phyloP scores from a whole-genome alignment of 2,113 vertebrate species.

The Mus pahari region DNA sequence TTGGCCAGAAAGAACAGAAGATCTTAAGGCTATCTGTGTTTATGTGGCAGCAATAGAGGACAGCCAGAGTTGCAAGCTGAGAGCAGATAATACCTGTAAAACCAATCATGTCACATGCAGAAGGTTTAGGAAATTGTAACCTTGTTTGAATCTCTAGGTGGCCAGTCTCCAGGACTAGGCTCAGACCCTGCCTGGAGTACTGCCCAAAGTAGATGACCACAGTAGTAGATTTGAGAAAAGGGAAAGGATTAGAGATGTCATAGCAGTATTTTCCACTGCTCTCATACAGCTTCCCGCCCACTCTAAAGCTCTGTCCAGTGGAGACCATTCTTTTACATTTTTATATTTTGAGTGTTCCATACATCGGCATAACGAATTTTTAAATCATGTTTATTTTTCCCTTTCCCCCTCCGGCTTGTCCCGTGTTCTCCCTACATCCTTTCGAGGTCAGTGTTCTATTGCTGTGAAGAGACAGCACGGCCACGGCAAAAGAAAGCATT shows the following conservation, averaged over 20 bases:
- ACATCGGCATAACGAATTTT: not conserved
- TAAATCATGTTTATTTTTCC: not conserved
- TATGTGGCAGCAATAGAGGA: not conserved
- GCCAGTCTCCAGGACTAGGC: not conserved
- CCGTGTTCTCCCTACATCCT: not conserved
- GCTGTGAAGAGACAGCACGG: not conserved
- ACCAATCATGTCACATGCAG: not conserved
- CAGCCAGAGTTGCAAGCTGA: not conserved
- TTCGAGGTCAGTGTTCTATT: not conserved
- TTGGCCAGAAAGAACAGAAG: not conserved
- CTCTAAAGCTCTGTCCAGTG: not conserved
- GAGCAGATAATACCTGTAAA: not conserved
- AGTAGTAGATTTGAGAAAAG: not conserved
- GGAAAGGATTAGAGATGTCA: not conserved
- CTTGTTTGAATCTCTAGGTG: not conserved
- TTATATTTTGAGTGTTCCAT: not conserved
- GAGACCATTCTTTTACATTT: not conserved
- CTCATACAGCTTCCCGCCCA: not conserved
- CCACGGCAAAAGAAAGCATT: not conserved
- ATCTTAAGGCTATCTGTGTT: not conserved
- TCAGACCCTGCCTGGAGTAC: not conserved
- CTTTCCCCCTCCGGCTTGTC: not conserved
- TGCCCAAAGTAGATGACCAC: not conserved
- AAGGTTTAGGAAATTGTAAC: not conserved
- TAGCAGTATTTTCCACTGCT: not conserved